phyloP scores from a whole-genome alignment of 2,797 vertebrate genomes.

The Oophaga sylvatica region DNA sequence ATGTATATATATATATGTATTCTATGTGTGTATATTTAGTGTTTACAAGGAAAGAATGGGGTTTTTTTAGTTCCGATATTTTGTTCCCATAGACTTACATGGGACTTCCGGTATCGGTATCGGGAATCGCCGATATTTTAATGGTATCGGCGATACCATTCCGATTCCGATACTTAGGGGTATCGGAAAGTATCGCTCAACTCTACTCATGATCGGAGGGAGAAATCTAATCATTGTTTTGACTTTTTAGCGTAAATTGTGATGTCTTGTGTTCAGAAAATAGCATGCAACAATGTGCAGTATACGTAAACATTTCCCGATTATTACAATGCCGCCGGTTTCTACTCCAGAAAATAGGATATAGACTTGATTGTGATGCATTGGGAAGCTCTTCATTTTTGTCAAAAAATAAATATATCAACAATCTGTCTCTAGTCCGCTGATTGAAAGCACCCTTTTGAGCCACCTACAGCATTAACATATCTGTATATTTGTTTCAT shows the following conservation, averaged over 20 bases:
- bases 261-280: not conserved
- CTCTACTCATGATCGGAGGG: slow-evolving; percentile 10
- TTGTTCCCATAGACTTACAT: too few species aligned
- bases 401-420: not conserved
- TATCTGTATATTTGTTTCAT: not conserved
- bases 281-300: not conserved
- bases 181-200: too few species aligned
- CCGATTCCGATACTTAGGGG: too few species aligned
- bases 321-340: not conserved
- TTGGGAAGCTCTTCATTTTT: not conserved
- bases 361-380: not conserved
- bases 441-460: too few species aligned
- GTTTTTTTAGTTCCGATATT: too few species aligned
- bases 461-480: not conserved
- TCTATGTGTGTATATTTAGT: too few species aligned
- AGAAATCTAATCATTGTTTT: slow-evolving; percentile 12
- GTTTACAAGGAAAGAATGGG: too few species aligned
- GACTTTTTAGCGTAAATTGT: not conserved
- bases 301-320: not conserved
- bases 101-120: too few species aligned
- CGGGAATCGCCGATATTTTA: too few species aligned
- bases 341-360: not conserved
- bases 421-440: too few species aligned
- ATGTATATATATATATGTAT: too few species aligned
- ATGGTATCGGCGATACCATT: too few species aligned